These are phyloP conservation scores for Bombus polaris DNA, from an alignment of 1,140 invertebrate species.

Conservation along the genomic window DNA sequence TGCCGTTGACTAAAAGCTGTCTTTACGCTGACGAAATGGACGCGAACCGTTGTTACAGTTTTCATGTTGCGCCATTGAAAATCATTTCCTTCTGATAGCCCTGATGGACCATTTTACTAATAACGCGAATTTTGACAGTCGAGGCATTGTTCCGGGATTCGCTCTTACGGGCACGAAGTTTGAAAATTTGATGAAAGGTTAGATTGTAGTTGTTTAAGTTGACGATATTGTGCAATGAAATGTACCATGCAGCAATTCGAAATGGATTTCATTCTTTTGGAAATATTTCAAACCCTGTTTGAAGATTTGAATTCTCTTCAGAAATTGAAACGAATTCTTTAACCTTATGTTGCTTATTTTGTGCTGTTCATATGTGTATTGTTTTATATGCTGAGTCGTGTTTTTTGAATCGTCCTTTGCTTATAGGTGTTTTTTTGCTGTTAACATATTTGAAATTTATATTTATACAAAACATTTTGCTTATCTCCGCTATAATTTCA, in stretches of 20 bases:
- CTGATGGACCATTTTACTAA: constrained; percentile 60
- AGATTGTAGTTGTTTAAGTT: neutral
- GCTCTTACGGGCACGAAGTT: neutral
- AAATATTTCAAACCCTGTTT: neutral
- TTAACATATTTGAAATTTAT: no score
- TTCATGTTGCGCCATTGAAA: constrained; percentile 36
- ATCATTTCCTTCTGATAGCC: constrained; percentile 59
- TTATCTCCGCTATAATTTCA: neutral
- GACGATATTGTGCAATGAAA: neutral
- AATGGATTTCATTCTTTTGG: neutral
- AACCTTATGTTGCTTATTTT: neutral
- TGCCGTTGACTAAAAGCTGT: constrained; percentile 64
- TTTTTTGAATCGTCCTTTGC: neutral
- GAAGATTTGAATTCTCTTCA: neutral
- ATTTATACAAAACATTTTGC: neutral
- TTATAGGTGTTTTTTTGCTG: no score
- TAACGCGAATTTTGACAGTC: constrained; percentile 26
- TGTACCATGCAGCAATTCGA: neutral
- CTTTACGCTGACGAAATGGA: constrained; percentile 66
- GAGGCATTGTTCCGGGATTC: neutral
- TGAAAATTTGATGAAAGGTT: neutral
- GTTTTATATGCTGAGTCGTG: neutral
- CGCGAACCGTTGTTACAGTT: constrained; percentile 45
- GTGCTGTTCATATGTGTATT: neutral
- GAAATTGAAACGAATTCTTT: no score